These are phyloP conservation scores for Solenodon paradoxus DNA, from an alignment of 2,113 vertebrate species.

Conservation along the genomic window DNA sequence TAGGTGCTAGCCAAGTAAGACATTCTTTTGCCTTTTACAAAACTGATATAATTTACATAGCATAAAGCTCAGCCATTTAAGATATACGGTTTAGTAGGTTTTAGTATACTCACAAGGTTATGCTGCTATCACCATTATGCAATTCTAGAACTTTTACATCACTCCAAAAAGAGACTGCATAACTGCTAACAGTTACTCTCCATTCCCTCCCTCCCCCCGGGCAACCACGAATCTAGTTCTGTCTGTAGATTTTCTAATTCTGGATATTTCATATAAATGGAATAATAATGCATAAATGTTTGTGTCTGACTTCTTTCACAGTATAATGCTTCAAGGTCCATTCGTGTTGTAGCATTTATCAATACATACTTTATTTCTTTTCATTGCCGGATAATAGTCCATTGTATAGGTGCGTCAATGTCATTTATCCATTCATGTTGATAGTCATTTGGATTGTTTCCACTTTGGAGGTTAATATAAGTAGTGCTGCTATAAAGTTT, in stretches of 20 bases:
- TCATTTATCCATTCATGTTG: neutral
- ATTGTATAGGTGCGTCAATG: neutral
- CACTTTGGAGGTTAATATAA: neutral
- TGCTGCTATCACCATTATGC: neutral
- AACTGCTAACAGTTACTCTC: neutral
- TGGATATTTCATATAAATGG: neutral
- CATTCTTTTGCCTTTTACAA: neutral
- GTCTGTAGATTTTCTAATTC: neutral
- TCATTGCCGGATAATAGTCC: neutral
- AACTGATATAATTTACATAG: neutral
- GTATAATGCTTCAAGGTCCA: too few species aligned
- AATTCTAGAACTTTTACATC: neutral
- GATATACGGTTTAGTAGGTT: neutral
- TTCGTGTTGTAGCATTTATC: neutral
- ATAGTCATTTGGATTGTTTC: neutral
- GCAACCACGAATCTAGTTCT: neutral
- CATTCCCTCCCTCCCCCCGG: neutral
- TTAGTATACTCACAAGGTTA: neutral
- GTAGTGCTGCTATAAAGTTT: neutral
- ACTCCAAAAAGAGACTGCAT: neutral
- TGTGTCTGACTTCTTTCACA: neutral
- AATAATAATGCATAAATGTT: neutral
- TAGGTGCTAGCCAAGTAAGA: neutral
- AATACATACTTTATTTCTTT: neutral
- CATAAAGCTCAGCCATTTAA: neutral